Conservation (phyloP, 2,888 invertebrate species). For the Agrochola lota region DNA sequence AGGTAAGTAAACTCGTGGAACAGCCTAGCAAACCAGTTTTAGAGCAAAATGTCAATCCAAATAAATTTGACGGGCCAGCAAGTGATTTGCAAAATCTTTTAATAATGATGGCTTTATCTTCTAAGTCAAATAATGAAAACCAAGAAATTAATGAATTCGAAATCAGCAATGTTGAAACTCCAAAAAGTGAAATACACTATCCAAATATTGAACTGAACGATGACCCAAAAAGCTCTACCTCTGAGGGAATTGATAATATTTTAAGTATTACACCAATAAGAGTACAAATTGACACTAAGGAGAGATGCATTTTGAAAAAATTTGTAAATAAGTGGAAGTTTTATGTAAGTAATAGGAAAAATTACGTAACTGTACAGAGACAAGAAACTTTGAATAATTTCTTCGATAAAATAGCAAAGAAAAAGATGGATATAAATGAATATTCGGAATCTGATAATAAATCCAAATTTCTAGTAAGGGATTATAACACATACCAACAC, state of each 20-base stretch:
- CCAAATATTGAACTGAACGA: conserved; percentile 19
- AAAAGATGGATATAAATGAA: conserved; percentile 74
- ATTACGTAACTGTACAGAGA: conserved; percentile 76
- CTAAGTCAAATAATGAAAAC: conserved; percentile 70
- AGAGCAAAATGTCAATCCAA: conserved; percentile 25
- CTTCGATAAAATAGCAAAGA: conserved; percentile 83
- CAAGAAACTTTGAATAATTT: conserved; percentile 80
- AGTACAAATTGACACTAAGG: conserved; percentile 71
- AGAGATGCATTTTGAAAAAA: conserved; percentile 76
- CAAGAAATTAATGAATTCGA: conserved; percentile 53
- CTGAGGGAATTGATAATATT: conserved; percentile 68
- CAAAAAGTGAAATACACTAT: conserved; percentile 24
- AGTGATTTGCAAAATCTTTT: conserved; percentile 81
- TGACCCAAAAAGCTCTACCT: conserved; percentile 25
- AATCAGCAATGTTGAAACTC: conserved; percentile 24
- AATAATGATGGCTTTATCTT: conserved; percentile 82
- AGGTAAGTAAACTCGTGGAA: conserved; percentile 35
- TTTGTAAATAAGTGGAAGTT: conserved; percentile 81
- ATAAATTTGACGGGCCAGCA: conserved; percentile 54
- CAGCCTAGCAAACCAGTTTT: conserved; percentile 37
- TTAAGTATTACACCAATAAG: conserved; percentile 77
- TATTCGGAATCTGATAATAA: conserved; percentile 72
- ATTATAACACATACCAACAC: conserved; percentile 85
- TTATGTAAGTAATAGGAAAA: conserved; percentile 75
- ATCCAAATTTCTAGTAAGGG: conserved; percentile 76